Percentiles rank a stretch among this genome's conserved stretches.
Conservation (phyloP, 2,888 invertebrate species). For the Ametastegia equiseti region DNA sequence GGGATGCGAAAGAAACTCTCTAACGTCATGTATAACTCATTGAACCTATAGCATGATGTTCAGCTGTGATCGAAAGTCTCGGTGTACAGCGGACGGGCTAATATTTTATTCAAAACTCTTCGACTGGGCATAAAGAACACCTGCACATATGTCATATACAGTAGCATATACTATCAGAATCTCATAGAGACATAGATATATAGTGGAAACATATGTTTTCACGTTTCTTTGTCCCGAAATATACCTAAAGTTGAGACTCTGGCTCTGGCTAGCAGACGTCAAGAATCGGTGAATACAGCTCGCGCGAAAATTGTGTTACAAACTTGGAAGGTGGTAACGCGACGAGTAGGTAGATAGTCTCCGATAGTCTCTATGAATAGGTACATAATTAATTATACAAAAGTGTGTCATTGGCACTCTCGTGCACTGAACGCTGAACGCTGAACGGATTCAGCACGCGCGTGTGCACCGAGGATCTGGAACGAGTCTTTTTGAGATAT, state of each 20-base stretch:
- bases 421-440: background rate
- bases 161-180: background rate
- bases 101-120: conserved; percentile 39
- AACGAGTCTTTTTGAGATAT: background rate
- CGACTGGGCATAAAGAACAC: background rate
- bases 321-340: no score
- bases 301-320: no score
- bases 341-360: background rate
- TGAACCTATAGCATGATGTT: background rate
- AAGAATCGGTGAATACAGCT: no score
- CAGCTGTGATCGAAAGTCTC: background rate
- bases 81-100: background rate
- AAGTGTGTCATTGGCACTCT: conserved; percentile 19
- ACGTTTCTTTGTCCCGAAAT: background rate
- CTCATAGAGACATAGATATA: background rate
- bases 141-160: background rate
- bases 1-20: no score
- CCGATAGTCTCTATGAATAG: conserved; percentile 9
- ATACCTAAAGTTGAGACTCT: no score
- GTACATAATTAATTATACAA: conserved; percentile 16
- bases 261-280: no score
- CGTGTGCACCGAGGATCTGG: background rate
- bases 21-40: conserved; percentile 27
- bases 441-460: background rate
- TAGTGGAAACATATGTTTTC: background rate